A percentile compares a stretch with the other conserved stretches of the same genome.
phyloP scores from a whole-genome alignment of 2,888 invertebrate genomes.

The Lasius platythorax region DNA sequence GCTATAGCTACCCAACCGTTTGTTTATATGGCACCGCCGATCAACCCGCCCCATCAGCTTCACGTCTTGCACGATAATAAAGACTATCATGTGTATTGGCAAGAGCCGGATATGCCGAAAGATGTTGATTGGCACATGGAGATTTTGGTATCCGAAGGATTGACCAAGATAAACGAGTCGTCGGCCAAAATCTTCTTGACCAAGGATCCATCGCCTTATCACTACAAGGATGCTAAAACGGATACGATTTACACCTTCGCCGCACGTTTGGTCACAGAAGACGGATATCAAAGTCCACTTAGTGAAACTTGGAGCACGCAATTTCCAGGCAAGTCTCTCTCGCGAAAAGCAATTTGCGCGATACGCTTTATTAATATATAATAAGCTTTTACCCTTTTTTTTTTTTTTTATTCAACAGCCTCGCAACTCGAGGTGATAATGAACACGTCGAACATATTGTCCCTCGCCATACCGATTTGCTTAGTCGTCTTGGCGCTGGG shows the following conservation, averaged over 20 bases:
- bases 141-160: conserved; percentile 89
- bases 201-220: conserved; percentile 87
- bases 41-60: conserved; percentile 90
- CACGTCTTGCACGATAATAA: conserved; percentile 88
- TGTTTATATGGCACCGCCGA: conserved; percentile 87
- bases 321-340: conserved; percentile 81
- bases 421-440: conserved; percentile 77
- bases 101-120: conserved; percentile 86
- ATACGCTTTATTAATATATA: neutral
- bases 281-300: conserved; percentile 89
- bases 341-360: no score
- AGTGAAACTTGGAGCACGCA: conserved; percentile 88
- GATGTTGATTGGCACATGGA: conserved; percentile 88
- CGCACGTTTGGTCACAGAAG: conserved; percentile 88
- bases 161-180: conserved; percentile 86
- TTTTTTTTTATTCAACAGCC: conserved; percentile 56
- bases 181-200: conserved; percentile 85
- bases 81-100: conserved; percentile 90
- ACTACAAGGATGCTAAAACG: conserved; percentile 86
- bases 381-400: neutral
- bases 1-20: conserved; percentile 87
- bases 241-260: conserved; percentile 89
- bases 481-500: conserved; percentile 88
- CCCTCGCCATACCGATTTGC: conserved; percentile 87
- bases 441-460: conserved; percentile 83